phyloP scores from a whole-genome alignment of 2,797 vertebrate species.

The Helarctos malayanus region DNA sequence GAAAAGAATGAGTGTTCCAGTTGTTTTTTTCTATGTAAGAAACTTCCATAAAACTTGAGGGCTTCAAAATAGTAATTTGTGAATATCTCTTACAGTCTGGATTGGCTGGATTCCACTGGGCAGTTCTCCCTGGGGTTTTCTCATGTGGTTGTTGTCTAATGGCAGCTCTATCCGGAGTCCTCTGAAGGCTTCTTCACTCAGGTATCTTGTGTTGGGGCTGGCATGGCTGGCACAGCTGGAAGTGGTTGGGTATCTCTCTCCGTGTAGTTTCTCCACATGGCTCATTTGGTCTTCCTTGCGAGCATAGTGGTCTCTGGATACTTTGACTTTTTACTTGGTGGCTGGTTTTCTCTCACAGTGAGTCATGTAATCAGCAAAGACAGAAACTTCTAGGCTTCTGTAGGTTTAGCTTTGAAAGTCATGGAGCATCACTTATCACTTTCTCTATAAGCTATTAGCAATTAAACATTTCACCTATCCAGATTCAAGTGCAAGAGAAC shows the following conservation, averaged over 20 bases:
- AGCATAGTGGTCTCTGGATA: not conserved
- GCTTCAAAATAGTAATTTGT: not conserved
- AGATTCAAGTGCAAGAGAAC: not conserved
- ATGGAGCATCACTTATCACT: not conserved
- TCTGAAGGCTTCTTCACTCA: not conserved
- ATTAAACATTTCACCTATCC: not conserved
- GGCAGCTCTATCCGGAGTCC: not conserved
- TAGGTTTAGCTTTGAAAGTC: not conserved
- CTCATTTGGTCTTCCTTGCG: not conserved
- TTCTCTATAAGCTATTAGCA: not conserved
- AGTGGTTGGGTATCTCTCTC: not conserved
- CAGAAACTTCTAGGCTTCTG: not conserved
- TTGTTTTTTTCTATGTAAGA: not conserved
- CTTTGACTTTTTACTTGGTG: not conserved
- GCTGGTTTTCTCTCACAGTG: not conserved
- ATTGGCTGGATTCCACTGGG: not conserved
- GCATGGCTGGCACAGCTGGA: not conserved
- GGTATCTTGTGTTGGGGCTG: not conserved
- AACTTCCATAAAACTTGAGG: not conserved
- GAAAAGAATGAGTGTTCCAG: not conserved
- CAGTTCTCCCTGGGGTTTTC: not conserved
- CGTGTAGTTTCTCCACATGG: not conserved
- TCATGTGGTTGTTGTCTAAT: not conserved
- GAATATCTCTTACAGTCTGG: not conserved
- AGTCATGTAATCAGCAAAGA: not conserved